Evolutionary conservation across 2,113 vertebrate species (phyloP), one percentile per base, ranked within the genome.

Genomic region (Caracal caracal): DNA sequence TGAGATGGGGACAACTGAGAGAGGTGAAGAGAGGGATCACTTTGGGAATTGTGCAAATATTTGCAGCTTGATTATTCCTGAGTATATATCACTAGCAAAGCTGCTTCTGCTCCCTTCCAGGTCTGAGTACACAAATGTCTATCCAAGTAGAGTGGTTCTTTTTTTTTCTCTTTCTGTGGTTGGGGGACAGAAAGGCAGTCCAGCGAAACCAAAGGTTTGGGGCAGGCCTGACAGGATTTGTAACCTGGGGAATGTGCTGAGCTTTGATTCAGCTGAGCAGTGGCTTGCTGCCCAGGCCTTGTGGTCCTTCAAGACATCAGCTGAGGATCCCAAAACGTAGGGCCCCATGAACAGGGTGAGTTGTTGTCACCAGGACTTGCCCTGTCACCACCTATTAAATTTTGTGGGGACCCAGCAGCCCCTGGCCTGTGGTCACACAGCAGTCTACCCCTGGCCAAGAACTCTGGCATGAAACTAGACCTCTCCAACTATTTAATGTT

Each of bases 331-430:
- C 0, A 0, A 93, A 78, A 73, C 88, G 37, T 84, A 26, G 51
- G 49, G 65, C 88, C 63, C 61, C 68, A 59, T 76, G 75, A 96
- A 95, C 79, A 88, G 75, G n/a, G 1, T 51, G 43, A 90, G 83
- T 80, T 95, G 68, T 96, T 88, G 83, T 93, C 83, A 85, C 83
- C 26, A 95, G 56, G 79, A 97, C 96, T 94, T 93, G 68, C 35
- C 93, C 17, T 98, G 96, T 97, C 97, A 97, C 93, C 95, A 95
- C 96, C 87, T 96, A 97, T 43, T 97, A 97, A 93, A 95, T 97
- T 94, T 97, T 94, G 93, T 53, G 47, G 92, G 96, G 93, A 95
- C 92, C 83, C 75, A 86, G 83, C 79, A 80, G 63, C 68, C 95
- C 94, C 87, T 49, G 0, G 83, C 56, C 80, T 90, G n/a, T 89